Conservation (phyloP, 2,113 vertebrate species). For the Gambusia affinis region DNA sequence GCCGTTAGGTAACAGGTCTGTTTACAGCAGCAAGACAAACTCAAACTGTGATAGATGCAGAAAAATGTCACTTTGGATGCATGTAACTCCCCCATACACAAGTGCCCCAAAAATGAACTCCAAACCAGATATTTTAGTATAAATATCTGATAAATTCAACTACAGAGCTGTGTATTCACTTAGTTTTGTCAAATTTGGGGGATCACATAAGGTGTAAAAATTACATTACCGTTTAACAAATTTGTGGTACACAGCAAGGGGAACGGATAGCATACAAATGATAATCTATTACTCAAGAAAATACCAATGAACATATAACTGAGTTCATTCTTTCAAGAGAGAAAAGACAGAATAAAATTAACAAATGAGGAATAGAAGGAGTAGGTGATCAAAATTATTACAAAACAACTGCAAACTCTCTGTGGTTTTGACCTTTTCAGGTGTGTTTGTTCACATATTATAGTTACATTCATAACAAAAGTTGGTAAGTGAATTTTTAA, state of each 20-base stretch:
- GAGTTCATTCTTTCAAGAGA: not conserved
- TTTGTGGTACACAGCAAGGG: not conserved
- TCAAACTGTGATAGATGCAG: conserved; percentile 34
- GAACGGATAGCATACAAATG: not conserved
- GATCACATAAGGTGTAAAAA: not conserved
- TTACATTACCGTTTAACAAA: not conserved
- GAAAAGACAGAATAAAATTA: not conserved
- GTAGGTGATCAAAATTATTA: not conserved
- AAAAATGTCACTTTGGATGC: conserved; percentile 27
- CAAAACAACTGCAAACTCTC: not conserved
- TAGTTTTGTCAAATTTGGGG: not conserved
- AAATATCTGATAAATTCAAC: not conserved
- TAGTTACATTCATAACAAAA: too few species aligned
- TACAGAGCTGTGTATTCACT: not conserved
- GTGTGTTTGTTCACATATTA: too few species aligned
- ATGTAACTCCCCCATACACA: conserved; percentile 17
- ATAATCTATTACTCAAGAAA: not conserved
- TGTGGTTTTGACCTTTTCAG: too few species aligned
- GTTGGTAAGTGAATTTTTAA: too few species aligned
- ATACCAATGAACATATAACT: not conserved
- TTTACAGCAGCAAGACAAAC: conserved; percentile 46
- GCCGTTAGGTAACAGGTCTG: conserved; percentile 63
- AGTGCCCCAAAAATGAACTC: not conserved
- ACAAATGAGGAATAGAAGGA: too few species aligned
- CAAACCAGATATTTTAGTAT: not conserved